Percentiles rank a stretch among this genome's conserved stretches.
These are phyloP conservation scores for Drosophila bocqueti DNA, from an alignment of 1,140 invertebrate species.

Conservation along the genomic window DNA sequence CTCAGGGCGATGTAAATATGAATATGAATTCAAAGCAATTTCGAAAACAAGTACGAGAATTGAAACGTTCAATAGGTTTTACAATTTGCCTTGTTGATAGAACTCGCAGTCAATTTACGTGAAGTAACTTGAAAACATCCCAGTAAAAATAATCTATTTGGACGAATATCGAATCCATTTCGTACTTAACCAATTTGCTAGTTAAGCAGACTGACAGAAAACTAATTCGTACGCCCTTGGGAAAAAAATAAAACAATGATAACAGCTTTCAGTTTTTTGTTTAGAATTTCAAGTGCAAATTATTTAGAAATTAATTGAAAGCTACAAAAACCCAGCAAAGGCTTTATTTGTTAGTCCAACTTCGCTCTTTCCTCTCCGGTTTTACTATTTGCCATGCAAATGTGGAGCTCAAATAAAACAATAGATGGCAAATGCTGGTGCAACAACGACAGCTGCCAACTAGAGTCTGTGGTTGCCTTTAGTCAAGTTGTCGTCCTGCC, in stretches of 20 bases:
- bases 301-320: constrained; percentile 73
- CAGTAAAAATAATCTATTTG: neutral
- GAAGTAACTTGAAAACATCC: too few relatives aligned
- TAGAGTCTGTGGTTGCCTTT: constrained; percentile 66
- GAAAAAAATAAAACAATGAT: neutral
- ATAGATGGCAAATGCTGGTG: constrained; percentile 50
- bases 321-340: constrained; percentile 44
- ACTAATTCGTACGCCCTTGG: constrained; percentile 1
- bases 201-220: constrained; percentile 3
- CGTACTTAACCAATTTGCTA: neutral
- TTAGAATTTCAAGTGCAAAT: constrained; percentile 9
- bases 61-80: neutral
- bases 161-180: neutral
- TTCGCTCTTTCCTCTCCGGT: neutral
- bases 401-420: constrained; percentile 72
- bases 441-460: constrained; percentile 54
- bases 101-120: neutral
- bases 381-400: constrained; percentile 59
- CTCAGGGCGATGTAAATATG: constrained; percentile 56
- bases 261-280: neutral
- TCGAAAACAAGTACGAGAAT: constrained; percentile 1
- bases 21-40: constrained; percentile 59
- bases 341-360: constrained; percentile 18
- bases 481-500: constrained; percentile 45
- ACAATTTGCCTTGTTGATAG: constrained; percentile 1